Conservation (phyloP, 2,888 invertebrate genomes). For the Acanthosoma haemorrhoidale region DNA sequence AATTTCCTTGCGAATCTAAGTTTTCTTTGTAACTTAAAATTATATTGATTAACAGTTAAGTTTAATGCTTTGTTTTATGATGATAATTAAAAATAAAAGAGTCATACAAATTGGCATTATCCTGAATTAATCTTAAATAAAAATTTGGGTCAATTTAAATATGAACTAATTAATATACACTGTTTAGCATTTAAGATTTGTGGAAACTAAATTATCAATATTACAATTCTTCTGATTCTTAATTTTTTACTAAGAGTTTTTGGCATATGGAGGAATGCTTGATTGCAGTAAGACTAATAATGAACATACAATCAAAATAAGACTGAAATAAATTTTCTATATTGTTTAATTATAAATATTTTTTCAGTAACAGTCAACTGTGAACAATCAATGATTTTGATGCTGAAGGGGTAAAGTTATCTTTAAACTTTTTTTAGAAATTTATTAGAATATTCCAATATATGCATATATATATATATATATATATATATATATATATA, state of each 20-base stretch:
- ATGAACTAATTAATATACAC: background rate
- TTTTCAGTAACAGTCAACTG: too few relatives aligned
- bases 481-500: too few relatives aligned
- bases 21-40: background rate
- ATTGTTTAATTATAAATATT: background rate
- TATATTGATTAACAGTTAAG: background rate
- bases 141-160: background rate
- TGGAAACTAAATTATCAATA: background rate
- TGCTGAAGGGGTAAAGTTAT: too few relatives aligned
- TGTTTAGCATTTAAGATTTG: background rate
- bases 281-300: conserved; percentile 5
- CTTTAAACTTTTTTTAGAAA: too few relatives aligned
- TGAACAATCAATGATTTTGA: too few relatives aligned
- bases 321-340: conserved; percentile 5
- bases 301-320: background rate
- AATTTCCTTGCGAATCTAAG: too few relatives aligned
- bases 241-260: too few relatives aligned
- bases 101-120: background rate
- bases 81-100: background rate
- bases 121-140: background rate
- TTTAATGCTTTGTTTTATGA: background rate
- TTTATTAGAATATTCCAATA: too few relatives aligned
- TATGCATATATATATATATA: too few relatives aligned
- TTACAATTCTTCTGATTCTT: too few relatives aligned
- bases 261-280: background rate